phyloP scores from a whole-genome alignment of 2,797 vertebrate species.

The Paguma larvata region DNA sequence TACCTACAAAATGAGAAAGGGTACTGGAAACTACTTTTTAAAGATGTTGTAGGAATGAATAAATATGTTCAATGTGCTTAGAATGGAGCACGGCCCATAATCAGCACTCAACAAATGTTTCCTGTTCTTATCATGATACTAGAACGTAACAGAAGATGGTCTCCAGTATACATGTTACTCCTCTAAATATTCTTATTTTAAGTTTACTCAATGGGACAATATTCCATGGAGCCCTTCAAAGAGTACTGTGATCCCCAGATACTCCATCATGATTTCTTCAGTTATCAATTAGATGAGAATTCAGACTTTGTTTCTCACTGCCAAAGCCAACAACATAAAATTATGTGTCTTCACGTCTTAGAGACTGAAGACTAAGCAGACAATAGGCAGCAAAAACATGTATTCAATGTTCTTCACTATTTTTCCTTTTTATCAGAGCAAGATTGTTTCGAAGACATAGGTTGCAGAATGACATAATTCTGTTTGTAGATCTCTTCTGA shows the following conservation, averaged over 20 bases:
- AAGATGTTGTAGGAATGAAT: not conserved
- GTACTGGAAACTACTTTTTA: not conserved
- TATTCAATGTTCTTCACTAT: not conserved
- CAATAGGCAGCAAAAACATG: not conserved
- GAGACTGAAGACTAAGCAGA: not conserved
- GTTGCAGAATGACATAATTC: not conserved
- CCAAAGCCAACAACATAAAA: not conserved
- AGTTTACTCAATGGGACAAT: not conserved
- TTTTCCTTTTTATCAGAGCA: not conserved
- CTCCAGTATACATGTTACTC: not conserved
- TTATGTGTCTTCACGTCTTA: not conserved
- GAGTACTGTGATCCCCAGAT: not conserved
- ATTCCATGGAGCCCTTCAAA: not conserved
- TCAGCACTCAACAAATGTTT: not conserved
- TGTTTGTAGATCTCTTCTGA: not conserved
- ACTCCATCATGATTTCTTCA: not conserved
- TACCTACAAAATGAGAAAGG: not conserved
- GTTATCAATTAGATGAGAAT: not conserved
- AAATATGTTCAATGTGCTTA: not conserved
- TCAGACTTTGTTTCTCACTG: not conserved
- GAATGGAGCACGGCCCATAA: not conserved
- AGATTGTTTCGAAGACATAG: not conserved
- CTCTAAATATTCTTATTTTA: not conserved
- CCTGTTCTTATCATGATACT: not conserved
- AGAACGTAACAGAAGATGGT: not conserved